Base-by-base conservation (phyloP, 2,113 vertebrate species). In the Hirundichthys speculiger region DNA sequence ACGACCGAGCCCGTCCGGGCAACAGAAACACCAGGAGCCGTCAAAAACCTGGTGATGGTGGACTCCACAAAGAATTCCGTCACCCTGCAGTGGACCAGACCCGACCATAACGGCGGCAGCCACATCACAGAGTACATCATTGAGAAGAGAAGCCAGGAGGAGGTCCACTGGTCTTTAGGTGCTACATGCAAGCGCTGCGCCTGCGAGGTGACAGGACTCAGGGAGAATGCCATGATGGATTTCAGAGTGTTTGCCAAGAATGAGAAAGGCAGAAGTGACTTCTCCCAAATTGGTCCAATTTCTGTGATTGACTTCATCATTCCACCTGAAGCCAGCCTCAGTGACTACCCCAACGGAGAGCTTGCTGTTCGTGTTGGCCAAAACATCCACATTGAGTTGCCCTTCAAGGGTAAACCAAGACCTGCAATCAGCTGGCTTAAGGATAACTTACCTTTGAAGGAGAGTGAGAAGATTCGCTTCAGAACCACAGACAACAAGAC, bases 241-340 rank as follows among this genome's bases (percentile, higher is more conserved):
- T 98, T 99, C 85, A 94, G 92, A 91, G 96, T 99, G 5, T 96
- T 90, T 73, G 95, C 98, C 66, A 98, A 96, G 90, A 99, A 99
- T 18, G 97, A 99, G 82, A 99, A 99, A 85, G 98, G 98, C 51
- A 90, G 85, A 63, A 98, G 98, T 64, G 98, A 99, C 22, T 79
- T 93, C 86, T 95, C 95, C 73, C 91, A 88, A 71, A 89, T 95
- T 88, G 95, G 95, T 70, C 95, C 96, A 1, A 92, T 99, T 69
- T 96, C 94, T 78, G 96, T 99, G 30, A 94, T 96, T 87, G 95
- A 99, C 74, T 90, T 95, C 69, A 69, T 95, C 48, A 96, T 99
- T 86, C 91, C 92, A 68, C 98, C 97, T 39, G 95, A 96, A 79
- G 96, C 95, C 24, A 95, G 89, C 71, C 93, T 99, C 60, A 93